These are phyloP conservation scores for Lasioglossum vierecki DNA, from an alignment of 2,888 invertebrate genomes.

Conservation along the genomic window DNA sequence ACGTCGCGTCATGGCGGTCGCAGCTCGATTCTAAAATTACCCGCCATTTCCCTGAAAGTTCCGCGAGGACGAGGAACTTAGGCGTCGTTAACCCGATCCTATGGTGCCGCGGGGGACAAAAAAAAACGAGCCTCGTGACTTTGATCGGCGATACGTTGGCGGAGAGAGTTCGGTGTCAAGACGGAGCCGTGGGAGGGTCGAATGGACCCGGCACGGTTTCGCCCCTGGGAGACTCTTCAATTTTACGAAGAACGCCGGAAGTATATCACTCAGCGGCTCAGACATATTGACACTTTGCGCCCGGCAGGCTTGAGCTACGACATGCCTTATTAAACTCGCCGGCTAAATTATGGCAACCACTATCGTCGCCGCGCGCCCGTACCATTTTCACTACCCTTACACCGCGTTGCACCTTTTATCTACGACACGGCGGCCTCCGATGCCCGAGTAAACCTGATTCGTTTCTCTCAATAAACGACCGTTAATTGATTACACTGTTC, in stretches of 20 bases:
- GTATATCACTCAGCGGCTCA: constrained; percentile 81
- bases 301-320: constrained; percentile 75
- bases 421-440: constrained; percentile 1
- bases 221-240: constrained; percentile 72
- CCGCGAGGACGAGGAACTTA: constrained; percentile 14
- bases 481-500: too few species aligned
- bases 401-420: constrained; percentile 41
- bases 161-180: constrained; percentile 41
- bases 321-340: constrained; percentile 81
- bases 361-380: constrained; percentile 63
- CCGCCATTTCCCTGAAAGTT: constrained; percentile 25
- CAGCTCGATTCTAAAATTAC: not conserved
- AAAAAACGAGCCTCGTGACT: constrained; percentile 44
- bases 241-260: constrained; percentile 78
- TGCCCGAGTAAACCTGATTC: constrained; percentile 6
- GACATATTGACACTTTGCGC: constrained; percentile 81
- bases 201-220: constrained; percentile 53
- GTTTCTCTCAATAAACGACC: constrained; percentile 11
- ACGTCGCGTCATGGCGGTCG: not conserved
- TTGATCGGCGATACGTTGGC: constrained; percentile 65
- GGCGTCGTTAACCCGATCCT: constrained; percentile 64
- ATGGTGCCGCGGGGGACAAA: constrained; percentile 5
- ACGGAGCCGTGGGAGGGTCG: constrained; percentile 37
- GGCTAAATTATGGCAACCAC: constrained; percentile 80
- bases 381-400: constrained; percentile 38